These are phyloP conservation scores for Yponomeuta evonymella DNA, from an alignment of 2,888 invertebrate genomes.

Conservation along the genomic window DNA sequence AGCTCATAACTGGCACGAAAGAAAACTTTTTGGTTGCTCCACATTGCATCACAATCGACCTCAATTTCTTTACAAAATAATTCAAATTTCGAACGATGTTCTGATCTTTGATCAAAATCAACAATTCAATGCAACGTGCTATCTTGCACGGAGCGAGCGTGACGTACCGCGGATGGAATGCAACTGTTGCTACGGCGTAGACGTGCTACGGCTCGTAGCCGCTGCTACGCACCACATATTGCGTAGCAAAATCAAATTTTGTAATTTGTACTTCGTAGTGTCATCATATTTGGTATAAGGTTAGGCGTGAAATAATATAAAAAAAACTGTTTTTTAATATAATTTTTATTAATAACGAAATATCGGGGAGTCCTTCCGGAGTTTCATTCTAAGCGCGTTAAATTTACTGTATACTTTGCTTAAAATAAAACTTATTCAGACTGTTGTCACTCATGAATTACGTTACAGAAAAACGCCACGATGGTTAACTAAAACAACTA, in stretches of 20 bases:
- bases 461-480: too few species aligned
- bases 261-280: not conserved
- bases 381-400: too few species aligned
- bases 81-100: not conserved
- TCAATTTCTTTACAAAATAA: not conserved
- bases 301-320: too few species aligned
- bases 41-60: slow-evolving; percentile 9
- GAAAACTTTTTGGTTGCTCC: slow-evolving; percentile 11
- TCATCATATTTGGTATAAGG: too few species aligned
- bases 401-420: too few species aligned
- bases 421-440: too few species aligned
- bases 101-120: not conserved
- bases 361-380: too few species aligned
- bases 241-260: not conserved
- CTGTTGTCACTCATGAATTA: too few species aligned
- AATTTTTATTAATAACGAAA: too few species aligned
- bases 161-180: slow-evolving; percentile 48
- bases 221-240: slow-evolving; percentile 15
- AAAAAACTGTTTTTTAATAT: too few species aligned
- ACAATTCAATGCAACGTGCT: not conserved
- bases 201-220: slow-evolving; percentile 17
- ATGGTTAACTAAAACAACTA: too few species aligned
- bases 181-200: slow-evolving; percentile 65
- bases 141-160: slow-evolving; percentile 42
- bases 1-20: not conserved